These are phyloP conservation scores for Aplidium turbinatum DNA, from an alignment of 23 tunicate species.

Conservation along the genomic window DNA sequence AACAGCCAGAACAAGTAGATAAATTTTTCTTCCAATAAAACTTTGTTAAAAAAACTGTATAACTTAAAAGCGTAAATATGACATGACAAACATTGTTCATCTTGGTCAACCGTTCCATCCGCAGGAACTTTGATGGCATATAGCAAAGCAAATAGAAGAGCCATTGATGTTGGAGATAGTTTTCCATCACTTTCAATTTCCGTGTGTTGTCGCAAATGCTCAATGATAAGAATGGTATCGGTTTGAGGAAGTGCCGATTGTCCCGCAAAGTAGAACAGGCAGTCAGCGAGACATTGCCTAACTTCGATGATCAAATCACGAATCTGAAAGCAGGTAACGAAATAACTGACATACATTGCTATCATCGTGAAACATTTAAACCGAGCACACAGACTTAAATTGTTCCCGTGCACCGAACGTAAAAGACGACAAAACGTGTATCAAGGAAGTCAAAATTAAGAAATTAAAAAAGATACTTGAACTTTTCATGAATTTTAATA, in stretches of 20 bases:
- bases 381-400: too few relatives aligned
- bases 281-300: constrained; percentile 61
- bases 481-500: too few relatives aligned
- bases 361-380: too few relatives aligned
- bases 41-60: background rate
- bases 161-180: constrained; percentile 41
- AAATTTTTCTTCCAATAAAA: too few relatives aligned
- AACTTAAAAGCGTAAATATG: background rate
- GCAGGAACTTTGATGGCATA: constrained; percentile 64
- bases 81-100: constrained; percentile 9
- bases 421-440: too few relatives aligned
- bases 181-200: constrained; percentile 58
- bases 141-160: constrained; percentile 61
- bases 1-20: too few relatives aligned
- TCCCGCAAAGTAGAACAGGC: constrained; percentile 78
- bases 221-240: constrained; percentile 47
- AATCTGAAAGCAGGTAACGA: too few relatives aligned
- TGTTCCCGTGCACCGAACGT: too few relatives aligned
- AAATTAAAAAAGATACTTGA: too few relatives aligned
- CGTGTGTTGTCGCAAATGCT: constrained; percentile 44
- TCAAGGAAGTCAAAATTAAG: too few relatives aligned
- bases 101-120: constrained; percentile 27
- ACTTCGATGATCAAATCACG: constrained; percentile 72
- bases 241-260: constrained; percentile 66
- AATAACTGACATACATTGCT: too few relatives aligned